Percentiles rank a stretch among this genome's conserved stretches.
phyloP scores from a whole-genome alignment of 2,113 vertebrate species.

The Hippocampus mohnikei region DNA sequence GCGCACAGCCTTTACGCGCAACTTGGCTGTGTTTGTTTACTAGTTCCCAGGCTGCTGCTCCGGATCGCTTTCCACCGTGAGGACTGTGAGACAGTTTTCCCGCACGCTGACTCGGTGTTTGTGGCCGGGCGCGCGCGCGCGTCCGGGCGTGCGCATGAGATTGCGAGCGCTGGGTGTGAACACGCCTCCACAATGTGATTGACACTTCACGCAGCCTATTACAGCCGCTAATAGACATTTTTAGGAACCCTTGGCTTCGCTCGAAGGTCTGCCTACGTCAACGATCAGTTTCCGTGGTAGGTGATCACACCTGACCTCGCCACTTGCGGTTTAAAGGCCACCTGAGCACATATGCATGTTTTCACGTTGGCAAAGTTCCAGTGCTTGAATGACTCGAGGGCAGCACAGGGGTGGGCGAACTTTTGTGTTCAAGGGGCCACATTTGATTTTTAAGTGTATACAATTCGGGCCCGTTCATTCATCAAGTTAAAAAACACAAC shows the following conservation, averaged over 20 bases:
- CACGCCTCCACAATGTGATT: conserved; percentile 38
- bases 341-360: not conserved
- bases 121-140: conserved; percentile 9
- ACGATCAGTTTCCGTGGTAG: conserved; percentile 22
- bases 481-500: too few species aligned
- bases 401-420: not conserved
- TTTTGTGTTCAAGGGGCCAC: not conserved
- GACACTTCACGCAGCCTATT: conserved; percentile 41
- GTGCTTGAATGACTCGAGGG: not conserved
- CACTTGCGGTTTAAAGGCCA: not conserved
- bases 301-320: not conserved
- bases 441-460: not conserved
- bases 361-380: not conserved
- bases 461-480: too few species aligned
- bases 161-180: not conserved
- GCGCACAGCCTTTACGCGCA: conserved; percentile 51
- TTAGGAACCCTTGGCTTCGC: not conserved
- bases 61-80: conserved; percentile 50
- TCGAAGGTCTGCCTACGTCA: conserved; percentile 28
- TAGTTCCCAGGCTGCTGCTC: conserved; percentile 43
- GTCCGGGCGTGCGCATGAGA: not conserved
- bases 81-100: conserved; percentile 57
- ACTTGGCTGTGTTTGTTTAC: conserved; percentile 40
- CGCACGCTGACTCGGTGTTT: conserved; percentile 48
- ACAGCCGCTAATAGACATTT: conserved; percentile 12